phyloP scores from a whole-genome alignment of 2,797 vertebrate genomes.

The Gobio occitaniae region DNA sequence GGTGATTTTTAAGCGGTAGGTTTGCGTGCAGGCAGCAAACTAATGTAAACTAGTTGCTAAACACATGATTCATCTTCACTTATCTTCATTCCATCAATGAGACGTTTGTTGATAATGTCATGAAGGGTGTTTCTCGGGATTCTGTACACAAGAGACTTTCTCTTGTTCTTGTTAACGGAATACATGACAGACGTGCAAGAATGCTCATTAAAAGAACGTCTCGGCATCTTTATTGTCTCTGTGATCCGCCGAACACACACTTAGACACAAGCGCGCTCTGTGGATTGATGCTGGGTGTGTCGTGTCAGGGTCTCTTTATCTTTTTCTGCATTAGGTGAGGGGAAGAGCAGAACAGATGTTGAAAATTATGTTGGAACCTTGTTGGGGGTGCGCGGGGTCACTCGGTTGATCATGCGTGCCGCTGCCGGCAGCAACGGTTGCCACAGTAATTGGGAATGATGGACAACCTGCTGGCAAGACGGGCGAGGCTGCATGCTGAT shows the following conservation, averaged over 20 bases:
- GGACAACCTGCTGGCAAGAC: slow-evolving; percentile 74
- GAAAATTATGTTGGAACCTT: slow-evolving; percentile 52
- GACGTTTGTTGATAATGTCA: slow-evolving; percentile 15
- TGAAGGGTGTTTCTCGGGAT: not conserved
- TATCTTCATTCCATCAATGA: slow-evolving; percentile 26
- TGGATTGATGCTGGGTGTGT: slow-evolving; percentile 42
- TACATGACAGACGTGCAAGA: slow-evolving; percentile 21
- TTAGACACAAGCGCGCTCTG: not conserved
- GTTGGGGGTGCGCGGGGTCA: slow-evolving; percentile 58
- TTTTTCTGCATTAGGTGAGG: slow-evolving; percentile 5
- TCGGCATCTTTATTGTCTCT: slow-evolving; percentile 41
- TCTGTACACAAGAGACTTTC: slow-evolving; percentile 1
- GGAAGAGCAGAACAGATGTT: slow-evolving; percentile 42
- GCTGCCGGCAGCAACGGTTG: slow-evolving; percentile 69
- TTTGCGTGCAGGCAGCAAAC: not conserved
- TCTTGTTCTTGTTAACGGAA: slow-evolving; percentile 17
- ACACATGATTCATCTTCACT: slow-evolving; percentile 14
- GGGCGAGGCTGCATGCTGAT: slow-evolving; percentile 60
- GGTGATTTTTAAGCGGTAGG: not conserved
- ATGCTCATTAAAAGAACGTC: slow-evolving; percentile 20
- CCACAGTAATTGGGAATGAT: slow-evolving; percentile 85
- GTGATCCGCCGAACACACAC: slow-evolving; percentile 12
- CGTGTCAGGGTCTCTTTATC: slow-evolving; percentile 32
- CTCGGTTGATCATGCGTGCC: slow-evolving; percentile 56
- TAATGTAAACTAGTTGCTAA: slow-evolving; percentile 20